These are phyloP conservation scores for Eumerus sabulonum DNA, from an alignment of 2,888 invertebrate species.

Conservation along the genomic window DNA sequence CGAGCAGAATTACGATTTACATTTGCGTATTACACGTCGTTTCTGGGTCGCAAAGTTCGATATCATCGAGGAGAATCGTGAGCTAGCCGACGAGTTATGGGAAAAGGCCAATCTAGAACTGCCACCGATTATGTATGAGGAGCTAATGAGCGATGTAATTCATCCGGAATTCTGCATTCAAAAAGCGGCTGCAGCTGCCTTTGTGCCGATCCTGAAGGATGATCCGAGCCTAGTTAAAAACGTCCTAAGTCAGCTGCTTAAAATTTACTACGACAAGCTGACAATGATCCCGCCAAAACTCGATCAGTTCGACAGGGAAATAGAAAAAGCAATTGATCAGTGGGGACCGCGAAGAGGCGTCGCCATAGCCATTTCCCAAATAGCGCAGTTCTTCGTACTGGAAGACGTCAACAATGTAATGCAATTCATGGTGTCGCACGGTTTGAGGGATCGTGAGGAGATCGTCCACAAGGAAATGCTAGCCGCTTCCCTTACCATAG, in stretches of 20 bases:
- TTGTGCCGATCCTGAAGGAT: constrained; percentile 84
- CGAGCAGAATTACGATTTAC: constrained; percentile 81
- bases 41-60: constrained; percentile 93
- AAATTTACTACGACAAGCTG: constrained; percentile 87
- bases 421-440: constrained; percentile 91
- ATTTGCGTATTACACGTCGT: constrained; percentile 84
- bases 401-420: constrained; percentile 86
- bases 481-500: constrained; percentile 93
- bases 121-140: constrained; percentile 78
- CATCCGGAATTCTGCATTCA: constrained; percentile 91
- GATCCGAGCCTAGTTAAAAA: constrained; percentile 80
- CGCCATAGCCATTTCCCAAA: constrained; percentile 88
- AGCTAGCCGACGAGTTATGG: constrained; percentile 84
- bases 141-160: constrained; percentile 84
- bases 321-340: constrained; percentile 91
- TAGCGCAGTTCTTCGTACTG: constrained; percentile 84
- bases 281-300: constrained; percentile 90
- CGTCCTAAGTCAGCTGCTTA: constrained; percentile 84
- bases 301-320: constrained; percentile 94
- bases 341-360: constrained; percentile 95
- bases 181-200: constrained; percentile 88
- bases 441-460: constrained; percentile 91
- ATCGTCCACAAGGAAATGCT: constrained; percentile 94
- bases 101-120: constrained; percentile 80
- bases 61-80: constrained; percentile 85